Evolutionary conservation across 2,797 vertebrate species (phyloP).

Genomic region (Typhlichthys eigenmanni): DNA sequence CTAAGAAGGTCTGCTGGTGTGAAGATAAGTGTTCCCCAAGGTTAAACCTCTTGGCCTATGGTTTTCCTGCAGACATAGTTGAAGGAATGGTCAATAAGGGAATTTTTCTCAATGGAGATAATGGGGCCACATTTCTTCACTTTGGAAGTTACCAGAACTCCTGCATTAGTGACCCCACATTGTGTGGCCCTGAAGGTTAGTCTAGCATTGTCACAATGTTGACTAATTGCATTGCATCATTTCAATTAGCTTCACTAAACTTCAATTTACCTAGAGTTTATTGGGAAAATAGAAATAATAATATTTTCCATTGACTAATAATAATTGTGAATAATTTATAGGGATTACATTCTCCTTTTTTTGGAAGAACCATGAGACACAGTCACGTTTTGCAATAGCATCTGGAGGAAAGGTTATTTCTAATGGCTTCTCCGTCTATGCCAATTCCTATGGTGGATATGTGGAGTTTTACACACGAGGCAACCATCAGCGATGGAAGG

Average conservation of each 20-base stretch:
- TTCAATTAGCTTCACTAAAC: background rate
- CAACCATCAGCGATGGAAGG: conserved; percentile 87
- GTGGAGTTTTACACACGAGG: conserved; percentile 90
- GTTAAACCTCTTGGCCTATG: conserved; percentile 20
- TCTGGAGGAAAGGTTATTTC: conserved; percentile 92
- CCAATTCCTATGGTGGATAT: conserved; percentile 79
- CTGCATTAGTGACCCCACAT: conserved; percentile 89
- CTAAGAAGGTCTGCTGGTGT: background rate
- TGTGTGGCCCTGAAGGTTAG: conserved; percentile 91
- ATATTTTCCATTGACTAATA: background rate
- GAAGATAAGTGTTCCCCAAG: conserved; percentile 3
- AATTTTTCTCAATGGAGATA: conserved; percentile 85
- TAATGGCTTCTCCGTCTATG: conserved; percentile 89
- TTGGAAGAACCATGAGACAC: conserved; percentile 88
- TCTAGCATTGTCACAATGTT: background rate
- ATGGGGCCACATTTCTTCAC: conserved; percentile 86
- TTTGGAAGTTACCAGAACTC: conserved; percentile 87
- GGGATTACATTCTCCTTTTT: conserved; percentile 98
- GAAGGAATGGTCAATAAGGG: conserved; percentile 94
- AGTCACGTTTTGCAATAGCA: conserved; percentile 74
- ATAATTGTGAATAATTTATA: conserved; percentile 46
- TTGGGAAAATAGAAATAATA: background rate
- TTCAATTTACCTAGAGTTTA: background rate
- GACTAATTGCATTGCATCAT: background rate
- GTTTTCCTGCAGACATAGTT: conserved; percentile 84